phyloP scores from a whole-genome alignment of 2,797 vertebrate genomes.

The Enteromius paludinosus region DNA sequence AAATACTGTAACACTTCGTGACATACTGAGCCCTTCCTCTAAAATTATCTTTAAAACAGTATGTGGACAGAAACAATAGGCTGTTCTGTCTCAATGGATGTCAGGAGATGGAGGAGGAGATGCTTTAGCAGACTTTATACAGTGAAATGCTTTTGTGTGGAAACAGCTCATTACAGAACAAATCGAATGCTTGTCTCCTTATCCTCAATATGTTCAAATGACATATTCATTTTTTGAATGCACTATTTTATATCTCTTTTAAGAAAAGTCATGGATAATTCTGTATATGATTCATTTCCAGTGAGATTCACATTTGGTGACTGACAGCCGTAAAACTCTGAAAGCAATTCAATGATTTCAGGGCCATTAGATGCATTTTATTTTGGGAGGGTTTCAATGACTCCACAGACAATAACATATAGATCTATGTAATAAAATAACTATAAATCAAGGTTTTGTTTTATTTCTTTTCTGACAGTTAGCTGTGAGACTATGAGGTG shows the following conservation, averaged over 20 bases:
- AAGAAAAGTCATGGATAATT: background rate
- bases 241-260: background rate
- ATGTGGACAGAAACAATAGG: background rate
- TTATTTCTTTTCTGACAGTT: background rate
- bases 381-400: background rate
- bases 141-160: background rate
- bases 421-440: conserved; percentile 1
- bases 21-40: background rate
- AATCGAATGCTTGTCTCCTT: background rate
- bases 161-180: background rate
- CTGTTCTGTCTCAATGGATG: background rate
- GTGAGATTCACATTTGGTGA: background rate
- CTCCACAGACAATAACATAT: background rate
- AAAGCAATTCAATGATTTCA: background rate
- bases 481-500: background rate
- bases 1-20: background rate
- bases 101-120: background rate
- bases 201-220: background rate
- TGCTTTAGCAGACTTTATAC: background rate
- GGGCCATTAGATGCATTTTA: background rate
- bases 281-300: background rate
- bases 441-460: background rate
- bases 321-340: background rate
- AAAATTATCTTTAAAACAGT: background rate
- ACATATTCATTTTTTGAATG: background rate